Conservation (phyloP, 2,113 vertebrate species). For the Bubo blakistoni region DNA sequence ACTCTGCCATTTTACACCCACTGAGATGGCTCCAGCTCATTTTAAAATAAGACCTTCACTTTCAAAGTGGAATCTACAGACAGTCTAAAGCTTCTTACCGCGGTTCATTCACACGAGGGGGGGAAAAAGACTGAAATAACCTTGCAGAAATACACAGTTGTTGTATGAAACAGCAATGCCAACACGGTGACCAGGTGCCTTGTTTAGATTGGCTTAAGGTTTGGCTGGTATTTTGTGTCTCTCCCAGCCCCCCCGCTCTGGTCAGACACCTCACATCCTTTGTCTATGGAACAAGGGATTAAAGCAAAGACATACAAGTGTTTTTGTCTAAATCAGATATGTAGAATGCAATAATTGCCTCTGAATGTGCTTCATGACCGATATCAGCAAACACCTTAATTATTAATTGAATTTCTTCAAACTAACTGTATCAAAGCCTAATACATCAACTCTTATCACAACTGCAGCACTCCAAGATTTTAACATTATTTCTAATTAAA, state of each 20-base stretch:
- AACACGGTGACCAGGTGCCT: background rate
- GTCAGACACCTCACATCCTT: background rate
- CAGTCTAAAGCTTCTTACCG: background rate
- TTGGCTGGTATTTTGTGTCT: background rate
- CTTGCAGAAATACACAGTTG: background rate
- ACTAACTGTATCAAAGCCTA: conserved; percentile 43
- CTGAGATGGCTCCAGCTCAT: background rate
- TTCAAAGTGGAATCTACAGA: background rate
- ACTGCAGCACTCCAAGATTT: background rate
- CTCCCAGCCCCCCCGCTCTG: background rate
- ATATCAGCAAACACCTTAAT: conserved; percentile 42
- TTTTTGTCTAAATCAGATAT: conserved; percentile 9
- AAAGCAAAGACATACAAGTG: background rate
- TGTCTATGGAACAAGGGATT: background rate
- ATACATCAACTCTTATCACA: conserved; percentile 42
- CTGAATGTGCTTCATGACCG: background rate
- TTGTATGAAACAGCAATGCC: background rate
- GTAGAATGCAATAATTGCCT: conserved; percentile 2
- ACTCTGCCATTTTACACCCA: background rate
- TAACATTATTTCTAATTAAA: conserved; percentile 47
- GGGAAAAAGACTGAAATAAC: background rate
- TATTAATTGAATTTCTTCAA: conserved; percentile 56
- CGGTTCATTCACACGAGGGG: background rate
- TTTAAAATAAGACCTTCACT: background rate
- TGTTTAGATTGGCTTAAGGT: background rate